Percentiles rank a stretch among this genome's conserved stretches.
Conservation (phyloP, 2,113 vertebrate genomes). For the Oncorhynchus tshawytscha region DNA sequence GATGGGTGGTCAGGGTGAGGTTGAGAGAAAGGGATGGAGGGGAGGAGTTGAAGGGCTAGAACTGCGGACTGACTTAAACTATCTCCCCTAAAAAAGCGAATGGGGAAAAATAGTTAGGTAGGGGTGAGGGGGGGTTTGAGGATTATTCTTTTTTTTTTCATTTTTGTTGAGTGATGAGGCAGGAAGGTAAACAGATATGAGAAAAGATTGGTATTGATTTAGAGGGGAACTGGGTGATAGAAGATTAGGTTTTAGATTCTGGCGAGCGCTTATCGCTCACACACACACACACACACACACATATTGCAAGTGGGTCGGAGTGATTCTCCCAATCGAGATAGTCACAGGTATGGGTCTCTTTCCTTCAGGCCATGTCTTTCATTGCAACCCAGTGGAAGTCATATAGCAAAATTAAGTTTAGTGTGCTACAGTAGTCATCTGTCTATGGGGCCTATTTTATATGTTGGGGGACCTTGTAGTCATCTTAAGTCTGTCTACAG, state of each 20-base stretch:
- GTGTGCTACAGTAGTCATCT: too few species aligned
- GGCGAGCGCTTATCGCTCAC: neutral
- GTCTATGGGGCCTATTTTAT: too few species aligned
- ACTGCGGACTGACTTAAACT: neutral
- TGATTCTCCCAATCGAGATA: neutral
- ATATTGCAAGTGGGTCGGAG: neutral
- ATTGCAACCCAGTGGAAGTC: neutral
- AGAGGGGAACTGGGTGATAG: conserved; percentile 21
- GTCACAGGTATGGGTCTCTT: neutral
- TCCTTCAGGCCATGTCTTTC: neutral
- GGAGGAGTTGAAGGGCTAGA: too few species aligned
- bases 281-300: neutral
- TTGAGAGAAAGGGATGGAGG: conserved; percentile 1
- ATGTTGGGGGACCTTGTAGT: too few species aligned
- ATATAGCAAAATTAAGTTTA: too few species aligned
- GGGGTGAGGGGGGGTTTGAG: neutral
- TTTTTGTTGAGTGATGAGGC: too few species aligned
- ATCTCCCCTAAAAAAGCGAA: neutral
- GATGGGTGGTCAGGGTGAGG: neutral
- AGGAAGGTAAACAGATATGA: neutral
- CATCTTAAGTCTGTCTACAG: too few species aligned
- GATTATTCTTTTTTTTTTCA: neutral
- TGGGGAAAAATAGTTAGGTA: conserved; percentile 5
- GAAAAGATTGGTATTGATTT: conserved; percentile 26
- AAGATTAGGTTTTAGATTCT: conserved; percentile 28